Percentiles rank a stretch among this genome's conserved stretches.
phyloP scores from a whole-genome alignment of 2,113 vertebrate species.

The Callionymus lyra region DNA sequence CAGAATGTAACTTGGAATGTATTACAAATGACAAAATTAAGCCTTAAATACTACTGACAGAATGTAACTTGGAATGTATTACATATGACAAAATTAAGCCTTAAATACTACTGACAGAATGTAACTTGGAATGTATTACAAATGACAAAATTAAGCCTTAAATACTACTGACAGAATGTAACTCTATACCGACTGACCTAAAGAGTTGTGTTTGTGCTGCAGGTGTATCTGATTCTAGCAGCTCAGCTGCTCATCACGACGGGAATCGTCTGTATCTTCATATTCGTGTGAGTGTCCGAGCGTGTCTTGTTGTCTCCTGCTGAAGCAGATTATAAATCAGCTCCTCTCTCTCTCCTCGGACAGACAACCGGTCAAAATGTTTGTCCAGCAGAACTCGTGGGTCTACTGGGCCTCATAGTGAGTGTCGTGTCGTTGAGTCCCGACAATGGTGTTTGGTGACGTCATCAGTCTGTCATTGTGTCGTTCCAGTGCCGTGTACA shows the following conservation, averaged over 20 bases:
- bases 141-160: no score
- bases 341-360: slow-evolving; percentile 14
- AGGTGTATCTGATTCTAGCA: slow-evolving; percentile 89
- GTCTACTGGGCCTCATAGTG: slow-evolving; percentile 87
- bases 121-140: no score
- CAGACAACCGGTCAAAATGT: slow-evolving; percentile 56
- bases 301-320: neutral
- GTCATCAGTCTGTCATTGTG: slow-evolving; percentile 1
- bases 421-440: slow-evolving; percentile 49
- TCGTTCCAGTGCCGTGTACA: slow-evolving; percentile 74
- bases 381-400: slow-evolving; percentile 59
- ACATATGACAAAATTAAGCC: no score
- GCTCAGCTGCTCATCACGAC: slow-evolving; percentile 81
- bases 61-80: no score
- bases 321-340: neutral
- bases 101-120: no score
- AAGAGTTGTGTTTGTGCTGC: slow-evolving; percentile 30
- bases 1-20: no score
- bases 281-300: slow-evolving; percentile 65
- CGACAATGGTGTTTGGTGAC: no score
- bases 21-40: no score
- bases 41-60: no score
- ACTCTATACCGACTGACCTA: no score
- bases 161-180: no score
- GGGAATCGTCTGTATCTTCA: slow-evolving; percentile 80